Evolutionary conservation across 2,888 invertebrate genomes (phyloP), one percentile per base, ranked within the genome.

Genomic region (Callyntrura guangdongensis): DNA sequence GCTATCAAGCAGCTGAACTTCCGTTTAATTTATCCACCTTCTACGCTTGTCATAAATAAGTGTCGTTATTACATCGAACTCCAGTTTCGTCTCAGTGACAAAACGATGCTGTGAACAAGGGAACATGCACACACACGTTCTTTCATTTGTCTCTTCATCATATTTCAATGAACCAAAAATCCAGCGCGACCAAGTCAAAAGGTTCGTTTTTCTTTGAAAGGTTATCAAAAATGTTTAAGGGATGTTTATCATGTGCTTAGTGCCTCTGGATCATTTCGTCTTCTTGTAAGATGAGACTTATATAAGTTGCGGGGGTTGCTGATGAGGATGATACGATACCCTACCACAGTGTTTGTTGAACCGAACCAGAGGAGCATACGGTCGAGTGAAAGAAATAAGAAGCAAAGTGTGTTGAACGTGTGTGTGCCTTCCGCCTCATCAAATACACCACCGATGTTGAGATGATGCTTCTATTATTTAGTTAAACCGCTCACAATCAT

Each of bases 1-100:
- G 22, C 22, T 0, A 45, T 25, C n/a, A 61, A 74, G 82, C 88
- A 88, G 88, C 83, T 88, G 88, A 88, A 88, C 88, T 83, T 83
- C 82, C 88, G 83, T 59, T 83, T 45, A 64, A 49, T 74, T 85
- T 36, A 56, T 56, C 49, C 8, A 59, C 0, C 36, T 22, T 22
- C 47, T 74, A 49, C 22, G 8, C 22, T 36, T 47, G 25, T 9
- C 14, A 4, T n/a, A 69, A 25, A 69, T 14, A 2, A n/a, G 20
- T 53, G 45, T 72, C 11, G 5, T n/a, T 72, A 17, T 72, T n/a
- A 17, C 47, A 22, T 3, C 61, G 17, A 61, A 17, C 36, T 36
- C 3, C 36, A 36, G 36, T 36, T 36, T 36, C 36, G 36, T 36
- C 6, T 36, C 6, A 36, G 36, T 36, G 6, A 6, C 36, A 6